Percentiles rank a stretch among this genome's conserved stretches.
phyloP scores from a whole-genome alignment of 2,797 vertebrate genomes.

The Coracias cyanogaster region DNA sequence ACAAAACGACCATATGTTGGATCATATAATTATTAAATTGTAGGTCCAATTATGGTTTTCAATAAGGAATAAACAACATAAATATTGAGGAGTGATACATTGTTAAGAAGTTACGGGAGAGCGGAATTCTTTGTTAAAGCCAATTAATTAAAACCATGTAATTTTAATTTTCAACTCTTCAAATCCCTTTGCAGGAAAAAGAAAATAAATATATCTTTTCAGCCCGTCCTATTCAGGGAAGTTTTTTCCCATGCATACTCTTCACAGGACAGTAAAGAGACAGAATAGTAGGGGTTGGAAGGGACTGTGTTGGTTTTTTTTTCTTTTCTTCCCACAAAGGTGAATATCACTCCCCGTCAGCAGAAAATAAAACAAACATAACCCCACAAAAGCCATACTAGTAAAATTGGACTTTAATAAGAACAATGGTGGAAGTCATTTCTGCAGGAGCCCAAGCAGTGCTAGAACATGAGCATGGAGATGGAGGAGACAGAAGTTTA shows the following conservation, averaged over 20 bases:
- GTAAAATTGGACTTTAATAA: not conserved
- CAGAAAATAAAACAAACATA: not conserved
- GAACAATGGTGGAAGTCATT: not conserved
- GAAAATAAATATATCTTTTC: not conserved
- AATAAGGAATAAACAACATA: slow-evolving; percentile 33
- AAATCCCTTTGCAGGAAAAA: not conserved
- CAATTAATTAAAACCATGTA: slow-evolving; percentile 37
- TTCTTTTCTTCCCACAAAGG: not conserved
- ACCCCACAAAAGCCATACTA: not conserved
- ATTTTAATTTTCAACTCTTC: slow-evolving; percentile 63
- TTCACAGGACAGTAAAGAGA: not conserved
- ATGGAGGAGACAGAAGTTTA: not conserved
- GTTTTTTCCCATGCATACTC: not conserved
- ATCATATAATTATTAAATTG: slow-evolving; percentile 7
- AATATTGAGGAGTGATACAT: slow-evolving; percentile 55
- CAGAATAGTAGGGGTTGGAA: no score
- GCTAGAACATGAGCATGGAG: not conserved
- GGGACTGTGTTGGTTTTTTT: not conserved
- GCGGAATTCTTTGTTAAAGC: slow-evolving; percentile 27
- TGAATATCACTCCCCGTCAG: not conserved
- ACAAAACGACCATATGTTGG: not conserved
- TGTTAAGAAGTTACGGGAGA: slow-evolving; percentile 26
- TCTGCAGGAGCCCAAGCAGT: not conserved
- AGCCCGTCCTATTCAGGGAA: slow-evolving; percentile 1
- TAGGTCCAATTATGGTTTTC: slow-evolving; percentile 36